Evolutionary conservation across 2,113 vertebrate species (phyloP), one percentile per base, ranked within the genome.

Genomic region (Chaenogobius annularis): DNA sequence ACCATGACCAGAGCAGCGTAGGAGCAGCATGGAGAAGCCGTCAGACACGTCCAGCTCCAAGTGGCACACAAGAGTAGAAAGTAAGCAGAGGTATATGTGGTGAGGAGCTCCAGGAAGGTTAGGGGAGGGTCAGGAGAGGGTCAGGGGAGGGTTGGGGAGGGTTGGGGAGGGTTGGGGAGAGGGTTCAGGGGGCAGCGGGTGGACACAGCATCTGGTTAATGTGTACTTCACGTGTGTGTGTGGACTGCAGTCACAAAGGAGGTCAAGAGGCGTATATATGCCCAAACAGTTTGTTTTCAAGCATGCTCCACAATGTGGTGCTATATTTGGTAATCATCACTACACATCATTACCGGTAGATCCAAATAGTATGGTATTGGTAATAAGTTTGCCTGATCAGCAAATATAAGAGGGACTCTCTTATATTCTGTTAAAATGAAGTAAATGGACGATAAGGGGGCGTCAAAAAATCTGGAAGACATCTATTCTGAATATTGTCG

Each of bases 121-220:
- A 31, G 4, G 26, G 26, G 26, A 52, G 19, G 48, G 48, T 52
- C 48, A 52, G 19, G n/a, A n/a, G n/a, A n/a, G n/a, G n/a, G n/a
- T n/a, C n/a, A n/a, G n/a, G 50, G 50, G 19, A 54, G n/a, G 19
- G 50, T 20, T 15, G 3, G 19, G 50, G 7, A 10, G 35, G n/a
- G n/a, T n/a, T n/a, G 47, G 50, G 50, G 19, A 54, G n/a, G 19
- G 50, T 20, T 15, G 3, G 19, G 50, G 7, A 10, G 35, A 40
- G 48, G 23, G 69, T 61, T 22, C 46, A 20, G 52, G 64, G 77
- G 68, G 35, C 37, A 48, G 70, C 68, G 78, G 72, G 72, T 71
- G 74, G 72, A 83, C 72, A 70, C 46, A 81, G 83, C 86, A 87
- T 86, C 85, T 88, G 82, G 73, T 66, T 72, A 48, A 87, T 82